A percentile compares a stretch with the other conserved stretches of the same genome.
Evolutionary conservation across 2,113 vertebrate species (phyloP).

Genomic region (Neolamprologus ventralis): DNA sequence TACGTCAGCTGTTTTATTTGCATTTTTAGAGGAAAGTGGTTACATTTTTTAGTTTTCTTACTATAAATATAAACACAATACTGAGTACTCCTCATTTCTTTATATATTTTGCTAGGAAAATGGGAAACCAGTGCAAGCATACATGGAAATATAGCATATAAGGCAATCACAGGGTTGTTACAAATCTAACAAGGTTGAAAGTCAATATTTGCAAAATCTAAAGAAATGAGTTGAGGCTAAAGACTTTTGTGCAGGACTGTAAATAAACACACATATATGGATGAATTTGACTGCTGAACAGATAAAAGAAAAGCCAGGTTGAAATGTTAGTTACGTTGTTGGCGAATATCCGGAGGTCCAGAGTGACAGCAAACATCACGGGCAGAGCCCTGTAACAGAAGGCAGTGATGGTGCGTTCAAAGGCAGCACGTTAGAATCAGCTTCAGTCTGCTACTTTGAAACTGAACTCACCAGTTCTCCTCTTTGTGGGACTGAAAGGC

Average conservation of each 20-base stretch:
- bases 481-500: constrained; percentile 97
- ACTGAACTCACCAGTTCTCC: constrained; percentile 88
- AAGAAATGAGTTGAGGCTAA: not conserved
- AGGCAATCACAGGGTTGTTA: not conserved
- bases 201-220: not conserved
- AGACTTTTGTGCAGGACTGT: not conserved
- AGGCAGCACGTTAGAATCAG: not conserved
- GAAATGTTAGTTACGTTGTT: constrained; percentile 80
- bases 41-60: not conserved
- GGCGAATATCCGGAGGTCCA: constrained; percentile 93
- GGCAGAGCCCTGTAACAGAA: constrained; percentile 80
- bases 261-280: not conserved
- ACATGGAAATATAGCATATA: not conserved
- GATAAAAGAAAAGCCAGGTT: not conserved
- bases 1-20: not conserved
- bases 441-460: not conserved
- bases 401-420: not conserved
- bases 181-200: not conserved
- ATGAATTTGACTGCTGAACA: not conserved
- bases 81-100: not conserved
- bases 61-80: not conserved
- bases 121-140: not conserved
- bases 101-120: not conserved
- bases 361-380: constrained; percentile 89
- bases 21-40: not conserved